Evolutionary conservation across 2,888 invertebrate genomes (phyloP), one percentile per base, ranked within the genome.

Genomic region (Chirona hameri): DNA sequence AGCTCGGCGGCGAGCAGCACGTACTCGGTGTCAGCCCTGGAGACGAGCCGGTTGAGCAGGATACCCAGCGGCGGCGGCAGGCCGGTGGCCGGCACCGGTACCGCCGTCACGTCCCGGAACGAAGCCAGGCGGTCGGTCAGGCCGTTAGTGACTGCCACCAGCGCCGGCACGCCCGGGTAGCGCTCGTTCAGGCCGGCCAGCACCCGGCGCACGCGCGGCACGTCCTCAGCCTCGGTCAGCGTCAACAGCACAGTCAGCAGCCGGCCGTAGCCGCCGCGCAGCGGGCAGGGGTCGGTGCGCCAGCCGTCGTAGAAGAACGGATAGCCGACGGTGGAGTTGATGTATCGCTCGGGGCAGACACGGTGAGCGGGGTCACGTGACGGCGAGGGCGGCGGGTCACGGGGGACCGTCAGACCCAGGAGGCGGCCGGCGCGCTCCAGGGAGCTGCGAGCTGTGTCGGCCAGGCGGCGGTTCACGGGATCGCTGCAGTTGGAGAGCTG

Each of bases 21-120:
- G 82, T 87, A 87, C 1, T 86, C 86, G 0, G 87, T 87, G 14
- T 81, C 83, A 12, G 86, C 86, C 12, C 82, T 39, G 12, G 82
- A 55, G 12, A 86, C 82, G 12, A 86, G 81, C 1, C 72, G 55
- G 82, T 87, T 87, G 85, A 85, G 86, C 14, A 85, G 84, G 18
- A 9, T 15, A 21, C 39, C 76, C 21, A 31, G 55, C 81, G 65
- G 12, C 86, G 87, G 24, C 84, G 84, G 14, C 82, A 65, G 3
- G 81, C 52, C 18, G 81, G 39, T 12, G 69, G 80, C 27, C 79
- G 82, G 18, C 76, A 76, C 31, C 39, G 27, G 76, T 21, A 76
- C 27, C 39, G 24, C 31, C 15, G n/a, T 39, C 21, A 76, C 39
- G 24, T 21, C 24, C 21, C 9, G 7, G 21, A 39, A 21, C 18